Conservation (phyloP, 2,888 invertebrate species). For the Danaus chrysippus region DNA sequence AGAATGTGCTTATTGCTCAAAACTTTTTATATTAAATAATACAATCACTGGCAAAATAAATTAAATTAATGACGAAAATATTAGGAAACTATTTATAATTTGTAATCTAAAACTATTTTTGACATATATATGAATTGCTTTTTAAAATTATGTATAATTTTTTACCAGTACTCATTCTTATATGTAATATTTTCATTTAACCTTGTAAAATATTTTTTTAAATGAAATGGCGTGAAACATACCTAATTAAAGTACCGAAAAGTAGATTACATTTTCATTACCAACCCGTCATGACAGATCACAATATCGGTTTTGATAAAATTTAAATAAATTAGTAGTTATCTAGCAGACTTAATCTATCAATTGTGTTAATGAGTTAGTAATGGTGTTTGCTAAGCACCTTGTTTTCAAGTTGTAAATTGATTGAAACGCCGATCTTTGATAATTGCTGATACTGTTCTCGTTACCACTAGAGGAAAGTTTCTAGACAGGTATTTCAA, state of each 20-base stretch:
- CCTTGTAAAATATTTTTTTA: too few relatives aligned
- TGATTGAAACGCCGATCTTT: slow-evolving; percentile 66
- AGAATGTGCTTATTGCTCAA: slow-evolving; percentile 32
- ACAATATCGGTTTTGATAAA: too few relatives aligned
- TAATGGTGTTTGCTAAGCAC: slow-evolving; percentile 47
- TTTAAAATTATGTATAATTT: too few relatives aligned
- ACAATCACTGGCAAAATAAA: slow-evolving; percentile 26
- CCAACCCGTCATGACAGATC: not conserved
- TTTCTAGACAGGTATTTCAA: slow-evolving; percentile 33
- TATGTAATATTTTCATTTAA: too few relatives aligned
- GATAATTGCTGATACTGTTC: slow-evolving; percentile 75
- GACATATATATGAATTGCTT: too few relatives aligned
- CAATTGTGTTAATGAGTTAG: slow-evolving; percentile 21
- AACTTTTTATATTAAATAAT: slow-evolving; percentile 28
- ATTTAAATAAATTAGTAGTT: too few relatives aligned
- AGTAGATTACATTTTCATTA: not conserved
- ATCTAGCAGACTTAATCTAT: too few relatives aligned
- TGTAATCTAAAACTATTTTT: too few relatives aligned
- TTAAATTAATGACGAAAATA: slow-evolving; percentile 23
- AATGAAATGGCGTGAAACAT: not conserved
- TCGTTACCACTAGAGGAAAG: slow-evolving; percentile 54
- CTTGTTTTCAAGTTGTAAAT: too few relatives aligned
- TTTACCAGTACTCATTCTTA: too few relatives aligned
- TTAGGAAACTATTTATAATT: too few relatives aligned
- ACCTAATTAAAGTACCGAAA: not conserved